Evolutionary conservation across 2,888 invertebrate genomes (phyloP).

Genomic region (Anticlea derivata): DNA sequence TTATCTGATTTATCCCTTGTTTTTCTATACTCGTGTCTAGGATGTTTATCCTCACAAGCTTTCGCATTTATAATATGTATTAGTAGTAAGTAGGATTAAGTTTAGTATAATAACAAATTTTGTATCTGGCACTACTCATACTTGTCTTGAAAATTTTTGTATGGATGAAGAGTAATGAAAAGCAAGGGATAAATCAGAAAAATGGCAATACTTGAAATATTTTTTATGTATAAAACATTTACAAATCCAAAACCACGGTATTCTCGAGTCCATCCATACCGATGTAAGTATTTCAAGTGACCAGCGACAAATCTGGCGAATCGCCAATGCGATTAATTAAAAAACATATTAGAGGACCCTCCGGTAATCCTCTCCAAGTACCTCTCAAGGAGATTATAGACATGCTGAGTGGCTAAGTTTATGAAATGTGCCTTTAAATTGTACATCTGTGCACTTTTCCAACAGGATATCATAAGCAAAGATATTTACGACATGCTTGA

Average conservation of each 20-base stretch:
- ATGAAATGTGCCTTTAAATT: conserved; percentile 17
- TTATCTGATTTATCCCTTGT: no score
- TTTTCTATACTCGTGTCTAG: no score
- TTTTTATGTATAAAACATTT: background rate
- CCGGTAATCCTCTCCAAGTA: conserved; percentile 47
- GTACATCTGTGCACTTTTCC: conserved; percentile 27
- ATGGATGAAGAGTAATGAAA: no score
- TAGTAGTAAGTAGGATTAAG: no score
- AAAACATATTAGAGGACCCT: conserved; percentile 64
- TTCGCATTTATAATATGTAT: no score
- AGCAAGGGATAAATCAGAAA: no score
- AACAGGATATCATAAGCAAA: background rate
- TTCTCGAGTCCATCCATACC: background rate
- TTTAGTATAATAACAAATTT: no score
- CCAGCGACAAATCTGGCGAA: conserved; percentile 23
- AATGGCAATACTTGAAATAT: no score
- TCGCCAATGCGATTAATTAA: conserved; percentile 60
- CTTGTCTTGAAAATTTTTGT: no score
- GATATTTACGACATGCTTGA: background rate
- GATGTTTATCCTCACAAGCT: no score
- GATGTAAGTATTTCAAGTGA: conserved; percentile 6
- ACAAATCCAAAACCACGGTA: background rate
- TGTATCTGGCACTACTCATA: no score
- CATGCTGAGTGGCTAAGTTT: conserved; percentile 45
- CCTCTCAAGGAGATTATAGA: conserved; percentile 60